phyloP scores from a whole-genome alignment of 2,888 invertebrate species.

The Cacoxenus indagator region DNA sequence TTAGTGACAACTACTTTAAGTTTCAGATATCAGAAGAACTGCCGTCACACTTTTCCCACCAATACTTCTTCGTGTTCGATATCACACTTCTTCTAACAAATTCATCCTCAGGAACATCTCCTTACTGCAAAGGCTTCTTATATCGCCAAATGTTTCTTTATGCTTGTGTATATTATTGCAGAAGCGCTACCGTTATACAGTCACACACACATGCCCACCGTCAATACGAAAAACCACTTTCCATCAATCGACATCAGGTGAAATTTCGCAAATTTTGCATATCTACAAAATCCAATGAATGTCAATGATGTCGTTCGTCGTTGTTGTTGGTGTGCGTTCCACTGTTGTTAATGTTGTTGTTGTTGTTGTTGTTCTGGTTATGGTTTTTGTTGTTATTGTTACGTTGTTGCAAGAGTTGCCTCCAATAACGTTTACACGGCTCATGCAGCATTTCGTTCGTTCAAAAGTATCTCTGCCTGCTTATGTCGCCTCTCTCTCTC shows the following conservation, averaged over 20 bases:
- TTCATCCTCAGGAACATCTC: too few relatives aligned
- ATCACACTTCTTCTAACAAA: too few relatives aligned
- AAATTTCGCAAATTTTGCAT: conserved; percentile 47
- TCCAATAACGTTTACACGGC: conserved; percentile 3
- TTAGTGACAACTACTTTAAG: too few relatives aligned
- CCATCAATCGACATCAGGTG: conserved; percentile 51
- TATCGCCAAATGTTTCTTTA: too few relatives aligned
- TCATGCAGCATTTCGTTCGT: conserved; percentile 9
- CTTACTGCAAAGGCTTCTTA: too few relatives aligned
- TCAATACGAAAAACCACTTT: conserved; percentile 2
- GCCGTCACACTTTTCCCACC: too few relatives aligned
- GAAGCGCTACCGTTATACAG: background rate
- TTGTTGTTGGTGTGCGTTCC: background rate
- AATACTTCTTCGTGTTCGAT: too few relatives aligned
- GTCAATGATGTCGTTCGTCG: conserved; percentile 51
- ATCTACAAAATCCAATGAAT: conserved; percentile 60
- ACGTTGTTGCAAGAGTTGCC: background rate
- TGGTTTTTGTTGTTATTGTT: background rate
- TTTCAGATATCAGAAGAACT: too few relatives aligned
- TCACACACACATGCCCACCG: background rate
- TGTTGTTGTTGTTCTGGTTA: background rate
- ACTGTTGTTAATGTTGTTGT: background rate
- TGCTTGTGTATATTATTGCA: too few relatives aligned
- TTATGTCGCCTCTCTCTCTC: too few relatives aligned
- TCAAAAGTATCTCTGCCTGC: conserved; percentile 15